Evolutionary conservation across 2,113 vertebrate species (phyloP).

Genomic region (Rhinolophus sinicus): DNA sequence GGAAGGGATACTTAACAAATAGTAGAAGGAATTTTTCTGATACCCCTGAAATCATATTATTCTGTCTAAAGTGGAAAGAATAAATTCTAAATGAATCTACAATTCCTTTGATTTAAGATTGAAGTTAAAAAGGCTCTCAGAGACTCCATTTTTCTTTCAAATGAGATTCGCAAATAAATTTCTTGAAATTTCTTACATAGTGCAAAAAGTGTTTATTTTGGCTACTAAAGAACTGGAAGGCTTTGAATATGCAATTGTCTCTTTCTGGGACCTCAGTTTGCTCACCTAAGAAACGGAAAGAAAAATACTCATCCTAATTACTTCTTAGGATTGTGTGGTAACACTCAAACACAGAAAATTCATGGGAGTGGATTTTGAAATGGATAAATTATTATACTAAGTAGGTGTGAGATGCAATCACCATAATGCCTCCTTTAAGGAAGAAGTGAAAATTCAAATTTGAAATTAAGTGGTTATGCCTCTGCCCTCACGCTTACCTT

Average conservation of each 20-base stretch:
- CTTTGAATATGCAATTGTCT: neutral
- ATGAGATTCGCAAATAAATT: conserved; percentile 4
- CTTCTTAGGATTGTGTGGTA: neutral
- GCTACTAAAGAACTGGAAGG: neutral
- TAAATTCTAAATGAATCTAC: neutral
- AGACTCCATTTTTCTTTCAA: neutral
- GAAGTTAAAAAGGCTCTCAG: neutral
- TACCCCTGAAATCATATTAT: neutral
- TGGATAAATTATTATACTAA: neutral
- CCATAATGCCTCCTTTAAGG: neutral
- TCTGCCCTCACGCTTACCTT: neutral
- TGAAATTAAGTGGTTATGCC: neutral
- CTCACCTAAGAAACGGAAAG: neutral
- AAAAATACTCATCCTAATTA: neutral
- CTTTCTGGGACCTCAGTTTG: neutral
- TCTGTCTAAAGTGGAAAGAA: neutral
- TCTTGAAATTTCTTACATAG: neutral
- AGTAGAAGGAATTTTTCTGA: neutral
- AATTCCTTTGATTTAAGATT: neutral
- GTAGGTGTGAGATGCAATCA: neutral
- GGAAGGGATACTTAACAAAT: too few species aligned
- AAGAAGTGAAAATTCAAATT: neutral
- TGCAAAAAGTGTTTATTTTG: neutral
- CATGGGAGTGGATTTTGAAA: neutral
- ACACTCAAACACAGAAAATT: neutral